Base-by-base conservation (phyloP, 2,113 vertebrate genomes). In the Onychostruthus taczanowskii region DNA sequence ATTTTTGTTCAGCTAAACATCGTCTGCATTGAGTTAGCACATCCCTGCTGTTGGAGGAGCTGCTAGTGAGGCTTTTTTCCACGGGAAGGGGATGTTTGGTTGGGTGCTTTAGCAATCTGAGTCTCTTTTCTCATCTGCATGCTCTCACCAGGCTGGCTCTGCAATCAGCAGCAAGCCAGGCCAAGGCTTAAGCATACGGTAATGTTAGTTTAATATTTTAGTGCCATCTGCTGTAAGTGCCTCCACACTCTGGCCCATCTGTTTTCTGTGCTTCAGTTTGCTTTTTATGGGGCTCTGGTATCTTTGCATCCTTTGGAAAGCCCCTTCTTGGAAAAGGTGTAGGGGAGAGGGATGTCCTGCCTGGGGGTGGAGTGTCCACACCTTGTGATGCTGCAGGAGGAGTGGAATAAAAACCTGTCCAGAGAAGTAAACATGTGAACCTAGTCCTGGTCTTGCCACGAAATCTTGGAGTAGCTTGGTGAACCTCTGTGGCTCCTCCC, bases 221-320 rank as follows among this genome's bases (percentile, higher is more conserved):
- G 96, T 98, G 97, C 98, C 97, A 98, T 98, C 97, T 98, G 98
- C 97, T 97, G 89, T 93, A 95, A 95, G 94, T 93, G 94, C 94
- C 88, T 94, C 96, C 90, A 96, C 95, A 94, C 96, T 94, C 89
- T 33, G 33, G 37, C 73, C 96, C 98, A 97, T 98, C 96, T 98
- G 98, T 87, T 97, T 94, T 76, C 43, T 28, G n/a, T 96, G 90
- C 86, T 93, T 95, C 68, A 41, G 39, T 86, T 92, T 63, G 83
- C n/a, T 84, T 93, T 96, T 90, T 93, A 91, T 91, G 89, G 59
- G 49, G 33, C 80, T 93, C 41, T 0, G 0, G 37, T 68, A 81
- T 39, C 53, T 88, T 87, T 89, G 43, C 87, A 93, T 68, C 91
- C 94, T 33, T 16, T 81, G 87, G 84, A 91, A 97, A 95, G 56